These are phyloP conservation scores for Notechis scutatus DNA, from an alignment of 2,113 vertebrate species.

Conservation along the genomic window DNA sequence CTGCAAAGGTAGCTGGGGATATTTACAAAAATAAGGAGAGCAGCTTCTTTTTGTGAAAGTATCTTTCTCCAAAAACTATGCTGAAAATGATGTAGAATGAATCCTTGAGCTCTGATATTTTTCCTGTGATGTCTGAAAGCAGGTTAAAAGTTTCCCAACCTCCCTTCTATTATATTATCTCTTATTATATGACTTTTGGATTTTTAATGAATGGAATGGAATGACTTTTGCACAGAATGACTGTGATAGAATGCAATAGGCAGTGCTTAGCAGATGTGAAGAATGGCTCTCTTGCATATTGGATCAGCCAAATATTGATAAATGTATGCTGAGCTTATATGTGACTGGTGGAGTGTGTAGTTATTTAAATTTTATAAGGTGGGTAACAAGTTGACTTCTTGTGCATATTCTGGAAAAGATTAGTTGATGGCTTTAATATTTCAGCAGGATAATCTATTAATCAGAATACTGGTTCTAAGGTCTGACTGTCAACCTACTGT, in stretches of 20 bases:
- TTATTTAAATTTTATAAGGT: background rate
- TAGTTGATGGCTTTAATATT: background rate
- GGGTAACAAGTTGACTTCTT: background rate
- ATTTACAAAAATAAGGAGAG: conserved; percentile 8
- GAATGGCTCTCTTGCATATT: background rate
- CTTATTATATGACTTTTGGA: conserved; percentile 29
- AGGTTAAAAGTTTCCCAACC: background rate
- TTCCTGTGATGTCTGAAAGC: conserved; percentile 36
- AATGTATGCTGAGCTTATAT: background rate
- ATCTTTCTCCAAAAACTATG: background rate
- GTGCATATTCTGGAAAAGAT: background rate
- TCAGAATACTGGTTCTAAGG: background rate
- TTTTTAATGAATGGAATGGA: background rate
- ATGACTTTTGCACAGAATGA: background rate
- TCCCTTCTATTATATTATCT: background rate
- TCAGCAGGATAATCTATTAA: background rate
- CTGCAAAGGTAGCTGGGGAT: background rate
- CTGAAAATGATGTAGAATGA: background rate
- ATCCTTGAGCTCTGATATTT: background rate
- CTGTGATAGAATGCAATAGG: background rate
- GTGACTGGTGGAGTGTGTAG: background rate
- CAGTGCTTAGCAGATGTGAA: background rate
- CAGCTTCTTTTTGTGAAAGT: background rate
- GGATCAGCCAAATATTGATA: background rate
- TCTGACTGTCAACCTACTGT: background rate